Evolutionary conservation across 1,140 invertebrate species (phyloP).

Genomic region (Papilio dardanus): DNA sequence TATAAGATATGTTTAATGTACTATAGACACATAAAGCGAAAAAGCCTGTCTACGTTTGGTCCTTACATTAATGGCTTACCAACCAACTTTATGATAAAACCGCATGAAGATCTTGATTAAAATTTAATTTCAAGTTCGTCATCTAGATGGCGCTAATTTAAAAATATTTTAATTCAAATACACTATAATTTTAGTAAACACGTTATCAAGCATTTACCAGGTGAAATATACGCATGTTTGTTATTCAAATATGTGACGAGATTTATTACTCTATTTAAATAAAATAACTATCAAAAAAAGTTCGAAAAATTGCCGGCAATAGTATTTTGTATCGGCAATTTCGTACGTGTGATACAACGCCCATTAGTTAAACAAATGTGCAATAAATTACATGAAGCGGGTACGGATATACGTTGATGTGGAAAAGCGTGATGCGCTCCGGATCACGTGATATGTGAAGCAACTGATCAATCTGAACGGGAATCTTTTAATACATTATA

Average conservation of each 20-base stretch:
- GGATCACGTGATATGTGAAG: not conserved
- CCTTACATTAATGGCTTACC: not conserved
- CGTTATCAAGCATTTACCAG: not conserved
- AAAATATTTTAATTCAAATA: not conserved
- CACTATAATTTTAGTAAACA: not conserved
- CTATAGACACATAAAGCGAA: not conserved
- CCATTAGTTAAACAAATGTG: constrained; percentile 34
- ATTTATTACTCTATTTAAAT: constrained; percentile 8
- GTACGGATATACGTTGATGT: constrained; percentile 10
- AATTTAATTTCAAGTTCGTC: not conserved
- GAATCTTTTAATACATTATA: not conserved
- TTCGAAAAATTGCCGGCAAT: not conserved
- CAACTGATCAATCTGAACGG: not conserved
- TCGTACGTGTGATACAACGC: not conserved
- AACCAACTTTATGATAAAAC: not conserved
- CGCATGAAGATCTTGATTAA: not conserved
- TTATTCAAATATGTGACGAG: not conserved
- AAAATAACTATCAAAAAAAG: constrained; percentile 9
- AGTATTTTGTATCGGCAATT: constrained; percentile 9
- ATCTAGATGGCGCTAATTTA: not conserved
- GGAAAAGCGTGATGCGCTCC: not conserved
- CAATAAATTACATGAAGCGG: constrained; percentile 26
- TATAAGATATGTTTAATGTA: not conserved
- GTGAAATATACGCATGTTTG: not conserved
- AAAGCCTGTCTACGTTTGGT: too few relatives aligned